Evolutionary conservation across 2,797 vertebrate genomes (phyloP), one percentile per base, ranked within the genome.

Genomic region (Hydrolagus colliei): DNA sequence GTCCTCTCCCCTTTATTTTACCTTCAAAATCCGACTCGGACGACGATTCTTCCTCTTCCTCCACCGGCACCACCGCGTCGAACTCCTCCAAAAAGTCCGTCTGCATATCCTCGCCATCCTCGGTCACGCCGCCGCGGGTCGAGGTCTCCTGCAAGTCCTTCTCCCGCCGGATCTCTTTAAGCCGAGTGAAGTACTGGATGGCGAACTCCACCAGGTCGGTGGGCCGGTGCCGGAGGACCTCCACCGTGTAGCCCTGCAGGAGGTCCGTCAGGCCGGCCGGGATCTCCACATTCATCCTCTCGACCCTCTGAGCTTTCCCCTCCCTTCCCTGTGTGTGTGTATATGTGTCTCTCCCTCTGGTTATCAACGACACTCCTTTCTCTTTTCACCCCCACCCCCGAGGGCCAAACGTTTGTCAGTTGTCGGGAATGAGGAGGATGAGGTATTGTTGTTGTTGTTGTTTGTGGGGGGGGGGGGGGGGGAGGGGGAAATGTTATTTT

Each of bases 161-260:
- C 89, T 94, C 95, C 91, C 91, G 94, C 89, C 94, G 94, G 90
- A 91, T 92, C 90, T 97, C 95, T 90, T 93, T 93, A 91, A 98
- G 93, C 87, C 97, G 95, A 87, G 94, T 95, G 93, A 98, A 99
- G 91, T 98, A 98, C 72, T 97, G 96, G 88, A 98, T 94, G 52
- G 97, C 97, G 91, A 98, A 99, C 87, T 96, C 96, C 90, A 98
- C 93, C 87, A 98, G 94, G 91, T 98, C 96, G n/a, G 96, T 91
- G 86, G 97, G 97, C 90, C 95, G 94, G 90, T 96, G 96, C 91
- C 97, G 95, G 89, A 99, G 93, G 88, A 99, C 97, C 92, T 98
- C 97, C 92, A 98, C 97, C 32, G 97, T 98, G 92, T 97, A 98
- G 88, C 97, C 97, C 93, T 98, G 97, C 91, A 98, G 95, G 91